These are phyloP conservation scores for Callinectes sapidus DNA, from an alignment of 2,888 invertebrate genomes.

Conservation along the genomic window DNA sequence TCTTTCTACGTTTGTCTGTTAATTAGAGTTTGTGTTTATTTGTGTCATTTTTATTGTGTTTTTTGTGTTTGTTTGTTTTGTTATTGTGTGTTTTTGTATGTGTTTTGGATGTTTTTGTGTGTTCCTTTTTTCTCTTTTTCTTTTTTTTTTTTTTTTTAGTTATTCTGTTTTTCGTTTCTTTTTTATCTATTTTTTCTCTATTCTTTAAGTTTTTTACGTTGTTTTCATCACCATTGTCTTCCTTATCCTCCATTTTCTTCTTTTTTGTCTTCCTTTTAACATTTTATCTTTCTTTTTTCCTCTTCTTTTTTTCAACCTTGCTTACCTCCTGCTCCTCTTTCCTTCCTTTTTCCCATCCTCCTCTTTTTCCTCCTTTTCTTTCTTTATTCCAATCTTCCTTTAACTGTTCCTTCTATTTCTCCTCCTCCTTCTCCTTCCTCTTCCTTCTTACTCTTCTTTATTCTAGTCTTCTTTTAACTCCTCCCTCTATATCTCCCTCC, in stretches of 20 bases:
- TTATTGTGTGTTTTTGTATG: not conserved
- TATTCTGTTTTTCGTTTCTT: not conserved
- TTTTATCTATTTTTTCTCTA: not conserved
- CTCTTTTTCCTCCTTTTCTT: not conserved
- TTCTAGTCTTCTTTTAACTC: not conserved
- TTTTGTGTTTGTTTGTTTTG: not conserved
- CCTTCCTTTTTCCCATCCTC: not conserved
- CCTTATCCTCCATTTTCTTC: not conserved
- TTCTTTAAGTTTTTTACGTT: too few relatives aligned
- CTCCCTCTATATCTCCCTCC: too few relatives aligned
- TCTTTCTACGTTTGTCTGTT: too few relatives aligned
- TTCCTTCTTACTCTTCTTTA: not conserved
- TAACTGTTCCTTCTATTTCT: too few relatives aligned
- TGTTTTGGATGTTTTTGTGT: too few relatives aligned
- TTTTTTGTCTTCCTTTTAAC: not conserved
- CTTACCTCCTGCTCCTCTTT: not conserved
- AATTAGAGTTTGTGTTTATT: not conserved
- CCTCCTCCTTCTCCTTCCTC: not conserved
- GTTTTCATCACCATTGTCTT: too few relatives aligned
- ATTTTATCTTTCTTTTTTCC: not conserved
- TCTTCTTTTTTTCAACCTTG: too few relatives aligned
- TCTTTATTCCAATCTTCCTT: not conserved
- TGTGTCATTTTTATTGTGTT: not conserved
- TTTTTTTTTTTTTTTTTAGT: not conserved
- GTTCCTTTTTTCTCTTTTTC: not conserved